Evolutionary conservation across 2,888 invertebrate genomes (phyloP).

Genomic region (Branchellion lobata): DNA sequence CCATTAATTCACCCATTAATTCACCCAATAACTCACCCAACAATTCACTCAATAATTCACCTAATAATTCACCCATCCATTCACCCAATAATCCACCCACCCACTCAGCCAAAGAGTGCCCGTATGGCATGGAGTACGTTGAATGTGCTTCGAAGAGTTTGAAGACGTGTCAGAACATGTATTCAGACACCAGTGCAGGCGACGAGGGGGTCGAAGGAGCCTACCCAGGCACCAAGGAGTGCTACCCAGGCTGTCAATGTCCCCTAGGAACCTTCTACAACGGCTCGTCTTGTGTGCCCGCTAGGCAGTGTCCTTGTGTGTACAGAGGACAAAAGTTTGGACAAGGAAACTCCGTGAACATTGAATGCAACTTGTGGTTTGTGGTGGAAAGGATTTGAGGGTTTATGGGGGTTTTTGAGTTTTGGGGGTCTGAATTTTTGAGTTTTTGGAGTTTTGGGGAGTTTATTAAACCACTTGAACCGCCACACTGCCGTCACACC

Average conservation of each 20-base stretch:
- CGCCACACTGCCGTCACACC: too few species aligned
- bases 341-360: conserved; percentile 52
- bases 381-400: too few species aligned
- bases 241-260: conserved; percentile 50
- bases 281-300: conserved; percentile 42
- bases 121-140: conserved; percentile 73
- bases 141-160: conserved; percentile 82
- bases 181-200: conserved; percentile 27
- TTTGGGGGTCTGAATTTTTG: neutral
- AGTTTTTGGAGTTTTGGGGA: neutral
- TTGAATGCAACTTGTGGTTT: conserved; percentile 57
- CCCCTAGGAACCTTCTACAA: conserved; percentile 47
- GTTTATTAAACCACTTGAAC: neutral
- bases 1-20: too few species aligned
- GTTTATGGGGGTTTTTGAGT: neutral
- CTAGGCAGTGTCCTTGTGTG: conserved; percentile 45
- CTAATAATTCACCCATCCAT: too few species aligned
- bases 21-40: too few species aligned
- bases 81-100: neutral
- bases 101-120: conserved; percentile 47
- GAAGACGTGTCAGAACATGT: conserved; percentile 68
- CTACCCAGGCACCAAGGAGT: conserved; percentile 32
- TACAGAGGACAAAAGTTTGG: conserved; percentile 52
- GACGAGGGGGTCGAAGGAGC: conserved; percentile 38
- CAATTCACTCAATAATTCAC: too few species aligned